Conservation (phyloP, 2,113 vertebrate species). For the Prolemur simus region DNA sequence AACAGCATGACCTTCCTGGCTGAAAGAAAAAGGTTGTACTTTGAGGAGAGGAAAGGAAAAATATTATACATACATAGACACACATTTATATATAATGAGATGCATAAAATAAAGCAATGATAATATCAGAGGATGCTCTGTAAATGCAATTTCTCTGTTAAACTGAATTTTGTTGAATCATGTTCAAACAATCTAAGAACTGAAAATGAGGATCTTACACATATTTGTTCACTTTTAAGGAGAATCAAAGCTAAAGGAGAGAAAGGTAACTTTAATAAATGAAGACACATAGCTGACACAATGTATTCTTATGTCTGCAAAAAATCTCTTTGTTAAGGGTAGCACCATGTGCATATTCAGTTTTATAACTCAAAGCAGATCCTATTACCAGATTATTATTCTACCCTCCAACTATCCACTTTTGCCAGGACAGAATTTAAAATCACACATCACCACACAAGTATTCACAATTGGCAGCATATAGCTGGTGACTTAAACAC, state of each 20-base stretch:
- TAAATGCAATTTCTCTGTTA: conserved; percentile 1
- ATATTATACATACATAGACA: neutral
- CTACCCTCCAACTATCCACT: neutral
- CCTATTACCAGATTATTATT: neutral
- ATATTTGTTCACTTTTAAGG: neutral
- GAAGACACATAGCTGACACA: neutral
- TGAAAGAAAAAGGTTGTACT: neutral
- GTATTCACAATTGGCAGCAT: neutral
- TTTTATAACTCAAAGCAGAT: neutral
- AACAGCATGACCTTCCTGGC: neutral
- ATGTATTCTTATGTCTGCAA: neutral
- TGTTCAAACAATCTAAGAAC: neutral
- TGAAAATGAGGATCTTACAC: conserved; percentile 33
- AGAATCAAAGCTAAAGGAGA: neutral
- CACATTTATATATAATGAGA: neutral
- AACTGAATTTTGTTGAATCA: neutral
- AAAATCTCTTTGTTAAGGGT: conserved; percentile 17
- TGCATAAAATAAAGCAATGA: neutral
- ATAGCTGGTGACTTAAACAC: neutral
- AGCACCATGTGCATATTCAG: neutral
- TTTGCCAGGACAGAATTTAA: neutral
- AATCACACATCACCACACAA: neutral
- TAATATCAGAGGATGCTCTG: neutral
- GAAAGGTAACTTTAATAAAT: conserved; percentile 40
- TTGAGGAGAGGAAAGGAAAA: neutral